phyloP scores from a whole-genome alignment of 2,888 invertebrate genomes.

The Metalampra italica region DNA sequence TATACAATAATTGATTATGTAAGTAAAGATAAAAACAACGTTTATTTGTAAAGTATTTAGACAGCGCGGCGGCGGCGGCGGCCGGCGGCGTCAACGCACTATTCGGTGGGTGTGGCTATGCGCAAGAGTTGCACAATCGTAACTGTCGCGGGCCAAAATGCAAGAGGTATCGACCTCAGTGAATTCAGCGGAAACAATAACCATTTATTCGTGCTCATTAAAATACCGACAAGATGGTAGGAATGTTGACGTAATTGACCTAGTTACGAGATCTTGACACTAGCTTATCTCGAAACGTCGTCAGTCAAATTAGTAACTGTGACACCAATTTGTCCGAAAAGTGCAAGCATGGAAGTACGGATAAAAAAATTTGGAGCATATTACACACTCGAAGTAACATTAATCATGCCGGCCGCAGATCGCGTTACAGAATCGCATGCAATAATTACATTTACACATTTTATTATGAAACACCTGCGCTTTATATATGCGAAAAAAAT shows the following conservation, averaged over 20 bases:
- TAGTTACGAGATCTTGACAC: constrained; percentile 1
- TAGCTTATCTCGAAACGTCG: constrained; percentile 7
- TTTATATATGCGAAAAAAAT: not conserved
- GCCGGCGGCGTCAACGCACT: constrained; percentile 14
- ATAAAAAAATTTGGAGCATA: constrained; percentile 15
- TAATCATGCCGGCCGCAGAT: constrained; percentile 17
- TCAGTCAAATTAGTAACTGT: constrained; percentile 7
- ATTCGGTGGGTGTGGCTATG: constrained; percentile 27
- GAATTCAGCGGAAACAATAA: constrained; percentile 3
- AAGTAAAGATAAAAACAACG: too few species aligned
- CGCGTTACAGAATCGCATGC: constrained; percentile 22
- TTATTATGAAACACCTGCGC: constrained; percentile 14
- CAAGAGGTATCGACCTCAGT: constrained; percentile 3
- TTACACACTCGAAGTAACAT: constrained; percentile 9
- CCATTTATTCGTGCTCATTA: not conserved
- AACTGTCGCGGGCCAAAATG: not conserved
- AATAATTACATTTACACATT: constrained; percentile 25
- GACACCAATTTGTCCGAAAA: constrained; percentile 6
- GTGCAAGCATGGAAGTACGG: not conserved
- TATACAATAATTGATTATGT: too few species aligned
- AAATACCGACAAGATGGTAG: not conserved
- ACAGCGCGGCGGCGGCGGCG: constrained; percentile 20
- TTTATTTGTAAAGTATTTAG: constrained; percentile 16
- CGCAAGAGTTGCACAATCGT: constrained; percentile 23
- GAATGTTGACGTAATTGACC: constrained; percentile 6